Base-by-base conservation (phyloP, 2,797 vertebrate species). In the Sphaeramia orbicularis region DNA sequence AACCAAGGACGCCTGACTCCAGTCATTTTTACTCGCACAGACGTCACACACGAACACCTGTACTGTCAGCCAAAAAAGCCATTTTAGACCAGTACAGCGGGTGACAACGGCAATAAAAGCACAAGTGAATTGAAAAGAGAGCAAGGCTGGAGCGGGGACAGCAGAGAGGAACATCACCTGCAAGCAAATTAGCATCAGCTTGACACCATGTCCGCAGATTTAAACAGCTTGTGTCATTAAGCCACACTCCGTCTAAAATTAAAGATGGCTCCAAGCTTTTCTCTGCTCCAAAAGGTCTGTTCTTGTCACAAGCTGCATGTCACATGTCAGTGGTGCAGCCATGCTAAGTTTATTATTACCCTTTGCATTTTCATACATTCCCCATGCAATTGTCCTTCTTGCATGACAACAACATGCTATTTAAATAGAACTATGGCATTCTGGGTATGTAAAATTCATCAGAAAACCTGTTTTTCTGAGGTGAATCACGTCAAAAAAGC, bases 141-240 rank as follows among this genome's bases (percentile, higher is more conserved):
- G 60, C 21, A 12, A 13, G 68, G 80, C 66, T 82, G 71, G 69
- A 78, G 66, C 56, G 14, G 75, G 76, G 59, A 88, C 73, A 73
- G 84, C 57, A 53, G 54, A 83, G 56, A 59, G 2, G 66, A 80
- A 80, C 84, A 76, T 83, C 78, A 88, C 84, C 86, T 87, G 83
- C 78, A 84, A 87, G 79, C 85, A 85, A 90, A 91, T 91, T 65
- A 85, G 76, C 86, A 69, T 79, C 80, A 49, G 83, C 77, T 62
- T 84, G 86, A 91, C 83, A 85, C 67, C 71, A 10, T 83, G 84
- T 85, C 83, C 11, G 32, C 81, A 85, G 65, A 86, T 71, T 85
- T 61, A 65, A 89, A 88, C 82, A 85, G 84, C 82, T 83, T 81
- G 79, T 85, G 86, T 77, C 86, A 74, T 87, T 79, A 86, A 13